phyloP scores from a whole-genome alignment of 2,113 vertebrate species.

The Neotoma lepida region DNA sequence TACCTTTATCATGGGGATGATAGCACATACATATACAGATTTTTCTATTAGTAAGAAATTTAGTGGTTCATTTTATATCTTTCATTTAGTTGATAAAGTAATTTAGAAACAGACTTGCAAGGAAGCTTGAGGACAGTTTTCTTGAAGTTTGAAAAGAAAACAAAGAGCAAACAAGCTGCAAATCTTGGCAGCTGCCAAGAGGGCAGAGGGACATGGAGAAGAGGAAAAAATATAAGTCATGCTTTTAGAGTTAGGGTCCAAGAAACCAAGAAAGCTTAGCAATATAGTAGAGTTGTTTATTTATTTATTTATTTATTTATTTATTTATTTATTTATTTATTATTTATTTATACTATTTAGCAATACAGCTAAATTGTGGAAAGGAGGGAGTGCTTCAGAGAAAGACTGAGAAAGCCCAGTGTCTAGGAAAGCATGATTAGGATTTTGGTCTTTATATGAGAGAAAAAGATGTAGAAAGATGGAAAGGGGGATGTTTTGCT shows the following conservation, averaged over 20 bases:
- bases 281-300: no score
- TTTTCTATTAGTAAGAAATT: not conserved
- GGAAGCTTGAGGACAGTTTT: not conserved
- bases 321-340: no score
- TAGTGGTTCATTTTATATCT: not conserved
- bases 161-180: not conserved
- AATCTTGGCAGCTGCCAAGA: not conserved
- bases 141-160: not conserved
- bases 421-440: not conserved
- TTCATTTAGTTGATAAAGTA: not conserved
- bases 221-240: not conserved
- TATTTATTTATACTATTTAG: no score
- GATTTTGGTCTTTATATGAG: not conserved
- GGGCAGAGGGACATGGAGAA: not conserved
- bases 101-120: not conserved
- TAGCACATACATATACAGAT: not conserved
- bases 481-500: not conserved
- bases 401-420: not conserved
- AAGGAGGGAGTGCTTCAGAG: not conserved
- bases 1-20: not conserved
- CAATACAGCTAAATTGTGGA: no score
- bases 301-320: no score
- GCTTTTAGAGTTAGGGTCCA: not conserved
- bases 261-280: not conserved
- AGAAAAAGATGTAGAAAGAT: not conserved